Conservation (phyloP, 35 echinoderm and acorn worm species). For the Eucidaris tribuloides region DNA sequence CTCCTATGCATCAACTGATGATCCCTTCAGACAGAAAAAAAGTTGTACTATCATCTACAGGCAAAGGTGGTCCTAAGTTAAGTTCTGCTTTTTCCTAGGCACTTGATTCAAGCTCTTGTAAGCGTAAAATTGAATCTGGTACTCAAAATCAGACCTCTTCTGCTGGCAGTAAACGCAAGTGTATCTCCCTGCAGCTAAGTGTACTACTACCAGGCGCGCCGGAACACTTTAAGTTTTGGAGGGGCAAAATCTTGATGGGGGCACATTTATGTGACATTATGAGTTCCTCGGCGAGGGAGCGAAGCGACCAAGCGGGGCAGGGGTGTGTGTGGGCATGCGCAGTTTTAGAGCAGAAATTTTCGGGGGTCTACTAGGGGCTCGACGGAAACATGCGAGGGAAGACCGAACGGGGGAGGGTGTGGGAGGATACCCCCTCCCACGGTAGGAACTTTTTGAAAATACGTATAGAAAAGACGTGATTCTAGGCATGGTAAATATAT, state of each 20-base stretch:
- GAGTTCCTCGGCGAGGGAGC: background rate
- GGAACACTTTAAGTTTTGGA: no score
- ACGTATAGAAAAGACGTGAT: no score
- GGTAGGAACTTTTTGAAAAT: no score
- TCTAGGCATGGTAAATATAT: no score
- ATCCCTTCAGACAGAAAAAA: background rate
- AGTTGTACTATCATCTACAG: background rate
- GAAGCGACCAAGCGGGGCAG: background rate
- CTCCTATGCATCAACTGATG: background rate
- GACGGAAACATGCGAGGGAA: no score
- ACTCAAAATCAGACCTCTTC: background rate
- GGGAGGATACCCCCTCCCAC: no score
- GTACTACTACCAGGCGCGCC: background rate
- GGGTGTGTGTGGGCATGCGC: no score
- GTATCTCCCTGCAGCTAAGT: slow-evolving; percentile 9
- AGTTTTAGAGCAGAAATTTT: no score
- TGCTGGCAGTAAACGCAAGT: slow-evolving; percentile 14
- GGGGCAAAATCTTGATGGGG: no score
- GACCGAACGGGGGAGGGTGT: no score
- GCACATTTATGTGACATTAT: background rate
- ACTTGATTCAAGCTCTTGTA: background rate
- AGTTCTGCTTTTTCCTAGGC: slow-evolving; percentile 10
- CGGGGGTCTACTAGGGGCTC: no score
- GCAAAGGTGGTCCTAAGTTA: slow-evolving; percentile 11
- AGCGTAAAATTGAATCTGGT: slow-evolving; percentile 1